Evolutionary conservation across 2,113 vertebrate species (phyloP), one percentile per base, ranked within the genome.

Genomic region (Channa argus): DNA sequence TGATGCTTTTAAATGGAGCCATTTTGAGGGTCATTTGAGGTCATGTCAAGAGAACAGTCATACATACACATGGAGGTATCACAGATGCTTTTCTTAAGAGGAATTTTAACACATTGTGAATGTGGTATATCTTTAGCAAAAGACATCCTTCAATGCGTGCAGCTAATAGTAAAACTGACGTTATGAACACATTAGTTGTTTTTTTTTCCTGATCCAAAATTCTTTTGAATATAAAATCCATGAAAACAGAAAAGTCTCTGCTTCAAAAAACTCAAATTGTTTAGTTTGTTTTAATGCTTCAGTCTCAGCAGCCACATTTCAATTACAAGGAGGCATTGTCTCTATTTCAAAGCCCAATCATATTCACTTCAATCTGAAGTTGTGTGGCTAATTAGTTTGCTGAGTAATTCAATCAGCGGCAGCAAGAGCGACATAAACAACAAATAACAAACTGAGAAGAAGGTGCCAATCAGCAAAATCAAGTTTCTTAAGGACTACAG

Each of bases 381-480:
- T 74, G 67, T 79, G 67, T 15, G 38, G 70, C 77, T 85, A 90
- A 88, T 89, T 90, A 46, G 77, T 74, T 78, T 75, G 41, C 75
- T 1, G 69, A 75, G 69, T 62, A 65, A 79, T 85, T 69, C 59
- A 78, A 85, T 84, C 58, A 56, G 61, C 58, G 63, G 59, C 77
- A 86, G 76, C 74, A 70, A 63, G 60, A 80, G 53, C 72, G 83
- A 85, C 79, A 88, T 47, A 80, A 88, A 84, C 65, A 84, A 84
- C 70, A 87, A 86, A 87, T 52, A 79, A 50, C 53, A 65, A 76
- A 84, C 63, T 70, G 63, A 82, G 76, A 82, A 68, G 63, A 63
- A 37, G 63, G 63, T 80, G 83, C 77, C 90, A 88, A 83, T 89
- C 85, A 89, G 34, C 55, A 68, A 78, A 79, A 70, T 86, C 79